Conservation (phyloP, 1,140 invertebrate genomes). For the Pygmarrhopalites habei region DNA sequence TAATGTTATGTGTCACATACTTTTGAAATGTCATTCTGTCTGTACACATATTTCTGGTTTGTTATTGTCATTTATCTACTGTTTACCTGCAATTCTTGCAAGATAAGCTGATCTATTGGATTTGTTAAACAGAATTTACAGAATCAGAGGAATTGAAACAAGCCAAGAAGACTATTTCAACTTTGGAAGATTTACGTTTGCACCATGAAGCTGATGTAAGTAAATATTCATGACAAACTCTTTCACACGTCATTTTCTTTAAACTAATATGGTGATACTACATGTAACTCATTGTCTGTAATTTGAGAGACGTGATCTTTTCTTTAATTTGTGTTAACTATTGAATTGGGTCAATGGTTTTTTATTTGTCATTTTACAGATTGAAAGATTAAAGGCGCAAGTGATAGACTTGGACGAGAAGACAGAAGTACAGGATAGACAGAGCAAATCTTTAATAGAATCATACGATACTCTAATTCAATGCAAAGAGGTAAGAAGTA, state of each 20-base stretch:
- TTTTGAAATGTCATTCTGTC: neutral
- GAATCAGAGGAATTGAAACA: slow-evolving; percentile 11
- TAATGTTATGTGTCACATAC: neutral
- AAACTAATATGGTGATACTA: neutral
- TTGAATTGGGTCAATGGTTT: too few species aligned
- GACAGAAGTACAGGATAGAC: slow-evolving; percentile 18
- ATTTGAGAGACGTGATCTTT: neutral
- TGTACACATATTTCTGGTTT: too few species aligned
- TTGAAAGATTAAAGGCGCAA: slow-evolving; percentile 16
- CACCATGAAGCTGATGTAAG: slow-evolving; percentile 20
- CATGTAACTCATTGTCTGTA: too few species aligned
- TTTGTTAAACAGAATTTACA: slow-evolving; percentile 4
- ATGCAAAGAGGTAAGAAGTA: slow-evolving; percentile 21
- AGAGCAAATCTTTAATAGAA: slow-evolving; percentile 23
- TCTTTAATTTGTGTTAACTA: too few species aligned
- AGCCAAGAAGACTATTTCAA: slow-evolving; percentile 13
- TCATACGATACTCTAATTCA: slow-evolving; percentile 30
- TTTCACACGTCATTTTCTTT: neutral
- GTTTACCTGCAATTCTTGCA: neutral
- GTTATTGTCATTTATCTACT: neutral
- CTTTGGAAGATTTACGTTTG: slow-evolving; percentile 16
- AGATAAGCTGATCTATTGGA: neutral
- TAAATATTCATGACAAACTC: neutral
- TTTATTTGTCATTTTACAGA: slow-evolving; percentile 15
- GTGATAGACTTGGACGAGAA: slow-evolving; percentile 21